phyloP scores from a whole-genome alignment of 2,113 vertebrate species.

The Daubentonia madagascariensis region DNA sequence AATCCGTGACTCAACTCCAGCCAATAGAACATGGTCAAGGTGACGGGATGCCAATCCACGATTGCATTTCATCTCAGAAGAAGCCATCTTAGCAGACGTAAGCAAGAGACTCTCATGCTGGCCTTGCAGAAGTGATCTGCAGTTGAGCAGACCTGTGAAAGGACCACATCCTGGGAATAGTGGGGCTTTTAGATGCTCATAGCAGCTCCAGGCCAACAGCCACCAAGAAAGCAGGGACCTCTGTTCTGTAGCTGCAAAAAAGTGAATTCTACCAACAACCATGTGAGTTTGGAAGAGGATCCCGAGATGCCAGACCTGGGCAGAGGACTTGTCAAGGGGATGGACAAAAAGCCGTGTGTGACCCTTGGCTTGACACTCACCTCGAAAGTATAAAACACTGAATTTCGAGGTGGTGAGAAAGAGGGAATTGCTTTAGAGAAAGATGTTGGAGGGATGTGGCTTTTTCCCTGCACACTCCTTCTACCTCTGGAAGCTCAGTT shows the following conservation, averaged over 20 bases:
- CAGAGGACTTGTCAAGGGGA: too few species aligned
- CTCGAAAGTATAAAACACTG: background rate
- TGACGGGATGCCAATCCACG: rapidly evolving
- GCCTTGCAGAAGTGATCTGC: background rate
- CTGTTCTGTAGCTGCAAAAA: background rate
- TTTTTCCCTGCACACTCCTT: background rate
- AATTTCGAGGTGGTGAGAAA: background rate
- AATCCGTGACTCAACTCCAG: too few species aligned
- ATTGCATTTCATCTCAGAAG: too few species aligned
- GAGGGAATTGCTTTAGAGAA: background rate
- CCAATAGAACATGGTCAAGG: background rate
- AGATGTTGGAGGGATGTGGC: too few species aligned
- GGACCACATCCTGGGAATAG: background rate
- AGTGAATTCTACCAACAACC: background rate
- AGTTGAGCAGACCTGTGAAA: background rate
- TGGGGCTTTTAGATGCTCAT: background rate
- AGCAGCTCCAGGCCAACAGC: too few species aligned
- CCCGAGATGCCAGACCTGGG: rapidly evolving
- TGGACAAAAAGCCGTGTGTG: background rate
- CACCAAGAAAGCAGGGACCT: background rate
- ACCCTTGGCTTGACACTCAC: background rate
- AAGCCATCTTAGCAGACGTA: background rate
- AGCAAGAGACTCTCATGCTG: background rate
- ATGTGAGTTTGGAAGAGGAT: background rate
- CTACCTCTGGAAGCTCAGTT: too few species aligned